Base-by-base conservation (phyloP, 2,888 invertebrate genomes). In the Lordiphosa andalusiaca region DNA sequence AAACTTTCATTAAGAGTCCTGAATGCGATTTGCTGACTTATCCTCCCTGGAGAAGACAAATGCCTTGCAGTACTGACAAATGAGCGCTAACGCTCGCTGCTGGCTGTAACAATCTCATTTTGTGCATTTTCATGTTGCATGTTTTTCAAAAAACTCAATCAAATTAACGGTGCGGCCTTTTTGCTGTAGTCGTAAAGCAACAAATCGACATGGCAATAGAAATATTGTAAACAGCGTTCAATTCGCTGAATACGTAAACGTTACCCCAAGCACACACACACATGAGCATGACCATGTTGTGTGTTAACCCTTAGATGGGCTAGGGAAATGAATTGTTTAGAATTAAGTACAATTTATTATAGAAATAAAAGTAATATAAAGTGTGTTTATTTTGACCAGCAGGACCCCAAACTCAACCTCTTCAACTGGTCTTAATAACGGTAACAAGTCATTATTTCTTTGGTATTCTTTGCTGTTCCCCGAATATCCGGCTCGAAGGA, bases 1-100 rank as follows among this genome's bases (percentile, higher is more conserved):
- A 82, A 23, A 73, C 77, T 85, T 85, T 86, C 84, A 87, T 87
- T 86, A 85, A 74, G 85, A 84, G 73, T 81, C 84, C 87, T 78
- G 86, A 85, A 85, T 85, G 71, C 76, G 85, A 85, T 85, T 85
- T 85, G 75, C 67, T 77, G 84, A 67, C 67, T 68, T 54, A 69
- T 47, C 67, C 69, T 61, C 59, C 62, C 55, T 51, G 60, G 67
- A 70, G 58, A 84, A 81, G 77, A 76, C 84, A 84, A 76, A 81
- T 75, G 75, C 62, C 62, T 71, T 46, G 38, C 19, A 25, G 36
- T 35, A 53, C 51, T 47, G 12, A 56, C 53, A 78, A 74, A 83
- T 83, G 72, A 74, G 55, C 58, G 30, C 30, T 9, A 30, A 16
- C 47, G 44, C 37, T 52, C 39, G 30, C 23, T 33, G 30, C 23